phyloP scores from a whole-genome alignment of 2,888 invertebrate species.

The Frankliniella fusca region DNA sequence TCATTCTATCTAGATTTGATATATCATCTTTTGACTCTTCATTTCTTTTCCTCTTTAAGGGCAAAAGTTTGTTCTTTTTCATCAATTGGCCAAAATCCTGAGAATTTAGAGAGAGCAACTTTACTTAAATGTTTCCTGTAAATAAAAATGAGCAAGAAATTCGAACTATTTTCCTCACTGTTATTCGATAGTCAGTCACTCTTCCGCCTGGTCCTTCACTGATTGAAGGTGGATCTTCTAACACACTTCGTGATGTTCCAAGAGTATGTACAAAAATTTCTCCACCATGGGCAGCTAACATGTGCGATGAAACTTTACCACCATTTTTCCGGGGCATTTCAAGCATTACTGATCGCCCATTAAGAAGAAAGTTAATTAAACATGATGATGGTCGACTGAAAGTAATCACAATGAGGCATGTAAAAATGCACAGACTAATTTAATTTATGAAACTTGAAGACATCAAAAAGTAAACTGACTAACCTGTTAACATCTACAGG shows the following conservation, averaged over 20 bases:
- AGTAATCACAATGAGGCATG: slow-evolving; percentile 29
- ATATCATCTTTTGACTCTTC: slow-evolving; percentile 41
- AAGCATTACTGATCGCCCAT: slow-evolving; percentile 85
- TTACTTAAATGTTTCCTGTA: background rate
- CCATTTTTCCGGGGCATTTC: slow-evolving; percentile 63
- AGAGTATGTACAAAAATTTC: slow-evolving; percentile 94
- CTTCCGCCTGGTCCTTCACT: slow-evolving; percentile 92
- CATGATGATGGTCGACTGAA: slow-evolving; percentile 90
- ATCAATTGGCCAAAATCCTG: slow-evolving; percentile 83
- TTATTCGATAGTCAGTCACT: slow-evolving; percentile 83
- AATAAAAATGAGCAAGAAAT: slow-evolving; percentile 25
- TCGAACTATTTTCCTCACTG: slow-evolving; percentile 44
- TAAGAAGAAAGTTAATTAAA: slow-evolving; percentile 93
- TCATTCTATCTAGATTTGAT: slow-evolving; percentile 57
- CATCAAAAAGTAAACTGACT: background rate
- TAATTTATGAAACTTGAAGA: background rate
- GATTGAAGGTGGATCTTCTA: slow-evolving; percentile 93
- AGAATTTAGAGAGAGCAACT: slow-evolving; percentile 33
- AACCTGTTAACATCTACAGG: slow-evolving; percentile 84
- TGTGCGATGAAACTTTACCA: slow-evolving; percentile 85
- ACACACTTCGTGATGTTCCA: slow-evolving; percentile 73
- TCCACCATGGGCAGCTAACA: slow-evolving; percentile 89
- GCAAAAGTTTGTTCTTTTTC: slow-evolving; percentile 75
- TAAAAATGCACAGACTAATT: background rate
- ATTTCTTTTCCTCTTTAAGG: slow-evolving; percentile 54